Evolutionary conservation across 2,113 vertebrate genomes (phyloP), one percentile per base, ranked within the genome.

Genomic region (Vombatus ursinus): DNA sequence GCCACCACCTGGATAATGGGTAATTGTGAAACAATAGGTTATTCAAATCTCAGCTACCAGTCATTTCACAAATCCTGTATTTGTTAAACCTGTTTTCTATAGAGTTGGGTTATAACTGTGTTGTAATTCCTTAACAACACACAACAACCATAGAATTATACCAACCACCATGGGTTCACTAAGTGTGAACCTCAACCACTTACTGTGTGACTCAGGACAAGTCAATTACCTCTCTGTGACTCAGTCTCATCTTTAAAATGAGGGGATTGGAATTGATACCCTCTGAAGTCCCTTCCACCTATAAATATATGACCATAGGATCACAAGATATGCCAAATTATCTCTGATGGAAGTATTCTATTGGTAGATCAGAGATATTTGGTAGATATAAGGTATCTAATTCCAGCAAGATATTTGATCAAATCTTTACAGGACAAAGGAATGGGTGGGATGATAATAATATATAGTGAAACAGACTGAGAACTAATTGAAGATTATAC

Each of bases 1-100:
- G 97, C 96, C 96, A 97, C 95, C 96, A 97, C 91, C 90, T 97
- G 95, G 95, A 91, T 94, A 97, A 9, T 0, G 93, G 57, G 53
- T 90, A 96, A 54, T 91, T 95, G 25, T 91, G 26, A 97, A 96
- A 28, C 93, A 54, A 11, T 31, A 77, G 52, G 50, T 61, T 11
- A 95, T 89, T 94, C 93, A 12, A 95, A 49, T 90, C 68, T n/a
- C 94, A 89, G 91, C 57, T 50, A 49, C 37, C 48, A 93, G 53
- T 91, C 11, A 97, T 89, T 95, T 93, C 77, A 93, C 90, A 50
- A 97, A 93, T 89, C 52, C 2, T 54, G 31, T 26, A 90, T 92
- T 93, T 95, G 93, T 97, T 84, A 84, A 84, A 44, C 68, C 6
- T 44, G 68, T 44, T 8, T 84, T 84, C n/a, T 23, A 84, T 23